phyloP scores from a whole-genome alignment of 2,888 invertebrate genomes.

The Silvanus unidentatus region DNA sequence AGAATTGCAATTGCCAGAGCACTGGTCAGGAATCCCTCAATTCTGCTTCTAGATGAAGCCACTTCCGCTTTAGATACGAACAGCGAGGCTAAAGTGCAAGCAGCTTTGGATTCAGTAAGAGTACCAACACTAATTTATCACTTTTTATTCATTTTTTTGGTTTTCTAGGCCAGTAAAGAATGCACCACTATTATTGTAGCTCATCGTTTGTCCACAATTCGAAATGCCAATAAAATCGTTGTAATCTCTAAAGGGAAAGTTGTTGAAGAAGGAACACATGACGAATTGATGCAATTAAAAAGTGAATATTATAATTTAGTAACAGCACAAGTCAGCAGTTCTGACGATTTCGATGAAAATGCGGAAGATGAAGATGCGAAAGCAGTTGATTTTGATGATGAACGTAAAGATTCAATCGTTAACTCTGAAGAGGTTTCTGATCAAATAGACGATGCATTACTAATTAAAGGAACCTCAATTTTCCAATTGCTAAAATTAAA shows the following conservation, averaged over 20 bases:
- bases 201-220: constrained; percentile 69
- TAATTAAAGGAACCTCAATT: constrained; percentile 23
- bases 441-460: constrained; percentile 17
- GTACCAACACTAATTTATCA: not conserved
- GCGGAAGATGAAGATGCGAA: constrained; percentile 4
- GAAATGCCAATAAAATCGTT: constrained; percentile 66
- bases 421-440: constrained; percentile 3
- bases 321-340: constrained; percentile 52
- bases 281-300: constrained; percentile 58
- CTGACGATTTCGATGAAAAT: constrained; percentile 9
- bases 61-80: constrained; percentile 84
- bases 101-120: constrained; percentile 63
- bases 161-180: constrained; percentile 59
- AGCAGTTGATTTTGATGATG: constrained; percentile 13
- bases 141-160: not conserved
- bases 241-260: constrained; percentile 64
- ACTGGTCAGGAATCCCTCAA: constrained; percentile 71
- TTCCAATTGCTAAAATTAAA: constrained; percentile 48
- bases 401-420: constrained; percentile 13
- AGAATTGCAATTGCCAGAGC: constrained; percentile 87
- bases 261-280: constrained; percentile 66
- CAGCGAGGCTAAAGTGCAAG: constrained; percentile 82
- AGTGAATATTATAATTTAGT: constrained; percentile 67
- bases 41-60: constrained; percentile 78
- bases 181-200: constrained; percentile 76